Conservation (phyloP, 2,888 invertebrate genomes). For the Tubulanus polymorphus region DNA sequence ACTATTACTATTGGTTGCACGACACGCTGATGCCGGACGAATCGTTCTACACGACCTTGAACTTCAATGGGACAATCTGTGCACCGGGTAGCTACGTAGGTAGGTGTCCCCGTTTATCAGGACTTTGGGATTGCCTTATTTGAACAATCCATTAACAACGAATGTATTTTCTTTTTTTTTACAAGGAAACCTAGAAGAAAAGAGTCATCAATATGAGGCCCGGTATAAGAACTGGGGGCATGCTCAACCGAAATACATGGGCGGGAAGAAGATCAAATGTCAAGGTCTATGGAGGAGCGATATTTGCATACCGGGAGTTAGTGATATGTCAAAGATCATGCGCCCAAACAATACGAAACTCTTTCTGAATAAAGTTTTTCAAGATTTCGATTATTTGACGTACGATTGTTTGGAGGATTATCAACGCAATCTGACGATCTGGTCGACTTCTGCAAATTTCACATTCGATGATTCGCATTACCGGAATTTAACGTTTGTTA, state of each 20-base stretch:
- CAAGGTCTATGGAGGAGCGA: background rate
- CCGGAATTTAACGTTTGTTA: background rate
- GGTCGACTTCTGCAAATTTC: background rate
- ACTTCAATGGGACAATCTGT: conserved; percentile 30
- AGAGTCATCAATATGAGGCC: no score
- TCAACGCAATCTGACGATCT: background rate
- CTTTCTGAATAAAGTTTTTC: background rate
- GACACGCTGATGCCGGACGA: conserved; percentile 38
- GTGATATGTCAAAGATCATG: background rate
- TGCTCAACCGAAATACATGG: background rate
- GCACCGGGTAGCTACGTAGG: conserved; percentile 37
- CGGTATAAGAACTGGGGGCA: background rate
- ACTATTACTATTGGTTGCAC: conserved; percentile 33
- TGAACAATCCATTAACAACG: no score
- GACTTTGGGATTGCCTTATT: no score
- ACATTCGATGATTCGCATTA: background rate
- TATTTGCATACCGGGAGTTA: background rate
- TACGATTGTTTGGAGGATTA: background rate
- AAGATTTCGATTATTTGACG: background rate
- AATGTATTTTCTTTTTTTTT: no score
- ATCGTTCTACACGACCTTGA: conserved; percentile 37
- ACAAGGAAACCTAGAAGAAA: no score
- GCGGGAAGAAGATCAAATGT: no score
- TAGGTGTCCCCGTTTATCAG: conserved; percentile 14
- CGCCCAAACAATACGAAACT: background rate